Percentiles rank a stretch among this genome's conserved stretches.
phyloP scores from a whole-genome alignment of 1,140 invertebrate genomes.

The Spodoptera frugiperda region DNA sequence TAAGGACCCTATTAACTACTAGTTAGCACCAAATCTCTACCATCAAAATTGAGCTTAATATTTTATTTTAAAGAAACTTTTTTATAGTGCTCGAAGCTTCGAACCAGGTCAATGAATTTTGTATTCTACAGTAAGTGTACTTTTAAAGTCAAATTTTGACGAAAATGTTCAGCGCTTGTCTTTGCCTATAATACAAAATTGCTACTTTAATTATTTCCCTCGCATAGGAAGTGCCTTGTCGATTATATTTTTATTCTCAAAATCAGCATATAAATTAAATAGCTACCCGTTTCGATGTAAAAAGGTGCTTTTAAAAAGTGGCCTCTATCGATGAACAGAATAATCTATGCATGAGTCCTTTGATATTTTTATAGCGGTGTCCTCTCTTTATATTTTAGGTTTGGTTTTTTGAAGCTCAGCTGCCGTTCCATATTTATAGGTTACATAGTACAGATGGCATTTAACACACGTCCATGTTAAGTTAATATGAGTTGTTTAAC shows the following conservation, averaged over 20 bases:
- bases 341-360: conserved; percentile 37
- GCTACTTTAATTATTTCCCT: background rate
- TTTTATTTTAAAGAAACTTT: background rate
- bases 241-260: conserved; percentile 2
- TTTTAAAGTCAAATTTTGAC: background rate
- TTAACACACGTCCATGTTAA: no score
- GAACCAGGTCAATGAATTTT: conserved; percentile 4
- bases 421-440: conserved; percentile 15
- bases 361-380: conserved; percentile 27
- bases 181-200: conserved; percentile 8
- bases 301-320: conserved; percentile 24
- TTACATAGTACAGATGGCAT: background rate
- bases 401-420: conserved; percentile 2
- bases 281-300: conserved; percentile 7
- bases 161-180: background rate
- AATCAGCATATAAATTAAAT: conserved; percentile 37
- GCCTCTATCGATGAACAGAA: conserved; percentile 20
- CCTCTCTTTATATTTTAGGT: conserved; percentile 25
- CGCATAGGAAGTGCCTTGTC: background rate
- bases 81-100: background rate
- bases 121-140: background rate
- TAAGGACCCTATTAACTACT: no score
- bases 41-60: no score
- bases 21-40: no score
- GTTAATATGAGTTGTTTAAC: no score